Base-by-base conservation (phyloP, 2,888 invertebrate genomes). In the Argynnis bischoffii region DNA sequence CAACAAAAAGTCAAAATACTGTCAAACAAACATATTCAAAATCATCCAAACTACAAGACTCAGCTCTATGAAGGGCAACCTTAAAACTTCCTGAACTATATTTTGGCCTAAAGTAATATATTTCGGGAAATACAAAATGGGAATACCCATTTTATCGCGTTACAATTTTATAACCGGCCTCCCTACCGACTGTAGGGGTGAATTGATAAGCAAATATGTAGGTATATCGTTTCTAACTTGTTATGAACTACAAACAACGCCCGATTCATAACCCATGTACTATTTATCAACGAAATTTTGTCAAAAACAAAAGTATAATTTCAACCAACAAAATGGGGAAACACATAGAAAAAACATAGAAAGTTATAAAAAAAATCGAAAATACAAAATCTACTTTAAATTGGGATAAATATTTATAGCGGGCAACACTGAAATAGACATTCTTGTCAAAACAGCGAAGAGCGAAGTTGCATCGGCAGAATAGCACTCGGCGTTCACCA, bases 101-200 rank as follows among this genome's bases (percentile, higher is more conserved):
- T 55, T 60, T 60, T 14, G 50, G 26, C 57, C 54, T 48, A 53
- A 35, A 67, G 50, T 55, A 46, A 35, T 51, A 31, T 50, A 59
- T 57, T 63, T 68, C 57, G 68, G 70, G 63, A 66, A 66, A 59
- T 31, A 68, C 63, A 63, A 60, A 68, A 68, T 68, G 72, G 74
- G 51, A 72, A 72, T 69, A 54, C 74, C 74, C 65, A 69, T 69
- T 73, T 72, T 69, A 71, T 73, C 69, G 72, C 66, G 72, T 73
- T 72, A 73, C 68, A 64, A 67, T 67, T 74, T 74, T 72, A 68
- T 57, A 69, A 70, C 68, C 70, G 47, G 67, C 61, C 59, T 55
- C 66, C 63, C 60, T 65, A 57, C 48, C 61, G 47, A 66, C 54
- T 64, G 48, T 41, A 18, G 56, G 69, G 65, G 63, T 41, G 55